A percentile compares a stretch with the other conserved stretches of the same genome.
These are phyloP conservation scores for Callocephalon fimbriatum DNA, from an alignment of 2,113 vertebrate genomes.

Conservation along the genomic window DNA sequence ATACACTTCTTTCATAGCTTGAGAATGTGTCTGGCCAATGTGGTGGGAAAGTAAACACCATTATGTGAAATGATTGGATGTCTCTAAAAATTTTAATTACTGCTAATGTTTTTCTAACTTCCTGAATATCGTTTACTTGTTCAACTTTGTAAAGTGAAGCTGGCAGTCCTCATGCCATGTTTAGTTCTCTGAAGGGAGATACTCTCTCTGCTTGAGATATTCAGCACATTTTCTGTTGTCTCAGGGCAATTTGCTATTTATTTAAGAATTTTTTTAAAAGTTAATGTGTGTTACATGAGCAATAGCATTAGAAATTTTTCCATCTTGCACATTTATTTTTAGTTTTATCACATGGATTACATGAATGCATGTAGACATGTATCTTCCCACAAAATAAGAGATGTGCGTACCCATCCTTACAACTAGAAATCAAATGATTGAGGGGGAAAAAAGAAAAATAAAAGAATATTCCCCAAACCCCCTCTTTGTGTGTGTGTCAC, in stretches of 20 bases:
- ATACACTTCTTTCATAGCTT: neutral
- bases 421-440: neutral
- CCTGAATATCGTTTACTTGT: neutral
- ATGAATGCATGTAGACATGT: neutral
- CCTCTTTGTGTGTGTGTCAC: fast-evolving
- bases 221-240: neutral
- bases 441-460: fast-evolving
- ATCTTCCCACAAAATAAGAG: neutral
- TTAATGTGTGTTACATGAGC: neutral
- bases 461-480: fast-evolving
- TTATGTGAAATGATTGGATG: neutral
- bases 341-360: neutral
- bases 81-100: neutral
- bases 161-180: neutral
- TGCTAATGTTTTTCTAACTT: neutral
- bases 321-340: neutral
- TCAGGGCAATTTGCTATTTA: neutral
- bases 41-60: fast-evolving
- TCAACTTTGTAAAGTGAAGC: neutral
- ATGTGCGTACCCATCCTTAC: fast-evolving
- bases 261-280: neutral
- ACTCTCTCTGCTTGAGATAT: neutral
- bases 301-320: neutral
- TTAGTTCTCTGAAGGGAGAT: neutral
- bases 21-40: neutral